Evolutionary conservation across 1,140 invertebrate genomes (phyloP), one percentile per base, ranked within the genome.

Genomic region (Epicauta chinensis): DNA sequence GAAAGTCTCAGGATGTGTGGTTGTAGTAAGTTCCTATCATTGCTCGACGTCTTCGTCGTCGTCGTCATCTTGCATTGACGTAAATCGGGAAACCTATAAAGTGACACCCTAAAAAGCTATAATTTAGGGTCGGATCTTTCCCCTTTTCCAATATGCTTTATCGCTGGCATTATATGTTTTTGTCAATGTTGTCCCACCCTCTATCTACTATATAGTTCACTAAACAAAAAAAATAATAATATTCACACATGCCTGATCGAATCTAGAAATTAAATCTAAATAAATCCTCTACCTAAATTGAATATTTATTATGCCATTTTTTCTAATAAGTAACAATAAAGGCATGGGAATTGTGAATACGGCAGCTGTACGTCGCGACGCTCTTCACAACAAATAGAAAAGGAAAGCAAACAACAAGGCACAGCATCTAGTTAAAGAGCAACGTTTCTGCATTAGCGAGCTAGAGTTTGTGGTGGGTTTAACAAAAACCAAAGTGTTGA

Each of bases 1-100:
- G 42, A 15, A 37, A 23, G 23, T 51, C 29, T 43, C 41, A 16
- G 17, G 41, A 35, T 30, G 23, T 52, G 34, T 34, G 51, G 29
- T 53, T 40, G n/a, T 41, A 53, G 43, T 29, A 45, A 45, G 51
- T 45, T 34, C 43, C 59, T 43, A 51, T 54, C 52, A 52, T 59
- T 49, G 50, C 51, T 39, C 46, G 23, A 23, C 23, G 23, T 23
- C 23, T 23, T 23, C 23, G 4, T 23, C 7, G 4, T 23, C 23
- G 15, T 29, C 53, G 58, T 62, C 61, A 63, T 63, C 61, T 60
- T 59, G 56, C 30, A 43, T 47, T 55, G 53, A 63, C 58, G 51
- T 60, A 56, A 63, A 63, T 60, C 58, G 56, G 56, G 51, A 61
- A 56, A 60, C 61, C 53, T 60, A 56, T 60, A 60, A 60, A 60